These are phyloP conservation scores for Siphamia tubifer DNA, from an alignment of 2,113 vertebrate species.

Conservation along the genomic window DNA sequence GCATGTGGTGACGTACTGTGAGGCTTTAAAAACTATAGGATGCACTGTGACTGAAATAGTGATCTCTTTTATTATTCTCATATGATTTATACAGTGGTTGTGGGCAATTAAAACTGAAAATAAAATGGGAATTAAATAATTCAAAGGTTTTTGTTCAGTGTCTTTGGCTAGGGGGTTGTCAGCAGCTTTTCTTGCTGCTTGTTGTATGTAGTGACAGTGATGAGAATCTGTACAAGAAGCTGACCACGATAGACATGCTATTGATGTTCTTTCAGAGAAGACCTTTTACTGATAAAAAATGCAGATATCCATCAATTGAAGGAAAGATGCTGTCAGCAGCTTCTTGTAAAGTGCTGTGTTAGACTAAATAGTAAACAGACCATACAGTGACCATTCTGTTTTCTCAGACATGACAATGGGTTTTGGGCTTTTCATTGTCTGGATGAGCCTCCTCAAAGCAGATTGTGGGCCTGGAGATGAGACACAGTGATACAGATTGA, in stretches of 20 bases:
- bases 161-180: not conserved
- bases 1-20: slow-evolving; percentile 62
- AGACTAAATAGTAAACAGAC: slow-evolving; percentile 20
- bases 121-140: slow-evolving; percentile 47
- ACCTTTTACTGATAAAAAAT: not conserved
- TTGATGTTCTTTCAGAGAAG: slow-evolving; percentile 34
- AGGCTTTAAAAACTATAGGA: slow-evolving; percentile 45
- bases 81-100: slow-evolving; percentile 72
- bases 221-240: not conserved
- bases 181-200: not conserved
- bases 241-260: slow-evolving; percentile 35
- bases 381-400: slow-evolving; percentile 8
- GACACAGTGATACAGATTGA: slow-evolving; percentile 7
- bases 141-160: not conserved
- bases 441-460: not conserved
- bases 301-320: slow-evolving; percentile 21
- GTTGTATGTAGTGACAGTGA: slow-evolving; percentile 16
- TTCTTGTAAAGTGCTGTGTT: slow-evolving; percentile 25
- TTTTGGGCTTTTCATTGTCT: slow-evolving; percentile 16
- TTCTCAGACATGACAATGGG: slow-evolving; percentile 10
- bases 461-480: slow-evolving; percentile 32
- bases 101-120: slow-evolving; percentile 48
- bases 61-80: slow-evolving; percentile 39
- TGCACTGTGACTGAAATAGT: slow-evolving; percentile 46
- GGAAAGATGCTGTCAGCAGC: slow-evolving; percentile 46